Conservation (phyloP, 2,113 vertebrate genomes). For the Erythrolamprus reginae region DNA sequence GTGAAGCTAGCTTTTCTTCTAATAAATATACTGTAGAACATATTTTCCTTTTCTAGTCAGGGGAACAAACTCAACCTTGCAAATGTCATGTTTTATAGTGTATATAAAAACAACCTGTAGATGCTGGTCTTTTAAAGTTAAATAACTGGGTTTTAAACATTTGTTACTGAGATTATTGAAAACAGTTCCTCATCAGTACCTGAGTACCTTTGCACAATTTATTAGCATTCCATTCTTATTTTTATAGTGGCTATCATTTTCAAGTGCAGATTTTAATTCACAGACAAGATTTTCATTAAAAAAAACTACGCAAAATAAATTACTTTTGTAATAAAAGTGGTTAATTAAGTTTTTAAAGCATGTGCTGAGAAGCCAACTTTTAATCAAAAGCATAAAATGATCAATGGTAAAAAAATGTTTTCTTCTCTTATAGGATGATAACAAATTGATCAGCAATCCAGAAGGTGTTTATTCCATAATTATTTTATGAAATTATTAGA, state of each 20-base stretch:
- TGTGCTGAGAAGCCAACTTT: slow-evolving; percentile 57
- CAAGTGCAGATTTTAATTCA: slow-evolving; percentile 10
- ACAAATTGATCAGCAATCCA: slow-evolving; percentile 43
- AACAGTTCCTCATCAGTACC: slow-evolving; percentile 18
- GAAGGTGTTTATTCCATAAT: background rate
- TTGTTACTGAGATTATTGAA: background rate
- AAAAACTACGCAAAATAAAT: background rate
- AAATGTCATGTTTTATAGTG: slow-evolving; percentile 55
- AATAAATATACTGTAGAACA: slow-evolving; percentile 29
- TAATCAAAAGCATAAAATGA: slow-evolving; percentile 64
- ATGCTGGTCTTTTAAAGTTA: slow-evolving; percentile 9
- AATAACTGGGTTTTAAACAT: slow-evolving; percentile 28
- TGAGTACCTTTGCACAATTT: background rate
- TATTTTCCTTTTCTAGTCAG: slow-evolving; percentile 23
- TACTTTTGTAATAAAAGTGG: slow-evolving; percentile 22
- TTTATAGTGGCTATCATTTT: background rate
- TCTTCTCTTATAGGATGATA: slow-evolving; percentile 49
- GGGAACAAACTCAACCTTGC: slow-evolving; percentile 53
- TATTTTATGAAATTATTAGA: background rate
- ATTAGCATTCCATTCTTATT: background rate
- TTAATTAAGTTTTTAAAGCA: slow-evolving; percentile 7
- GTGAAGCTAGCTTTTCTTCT: slow-evolving; percentile 45
- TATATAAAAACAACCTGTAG: slow-evolving; percentile 39
- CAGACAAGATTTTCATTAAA: slow-evolving; percentile 10
- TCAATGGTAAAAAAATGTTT: slow-evolving; percentile 60